Evolutionary conservation across 2,888 invertebrate genomes (phyloP).

Genomic region (Drosophila pegasa): DNA sequence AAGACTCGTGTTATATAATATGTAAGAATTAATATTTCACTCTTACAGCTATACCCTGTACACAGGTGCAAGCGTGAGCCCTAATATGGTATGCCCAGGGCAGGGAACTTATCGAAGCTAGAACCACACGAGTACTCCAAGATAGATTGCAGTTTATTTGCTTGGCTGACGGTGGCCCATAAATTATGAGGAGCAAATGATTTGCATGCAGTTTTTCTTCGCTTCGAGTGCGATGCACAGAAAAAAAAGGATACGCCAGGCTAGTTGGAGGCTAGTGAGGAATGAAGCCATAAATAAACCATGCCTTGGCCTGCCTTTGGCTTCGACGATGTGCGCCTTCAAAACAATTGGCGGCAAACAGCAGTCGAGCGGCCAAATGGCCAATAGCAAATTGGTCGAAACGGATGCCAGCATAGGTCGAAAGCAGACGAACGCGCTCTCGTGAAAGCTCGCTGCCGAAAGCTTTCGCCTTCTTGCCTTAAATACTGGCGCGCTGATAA

Average conservation of each 20-base stretch:
- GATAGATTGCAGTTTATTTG: constrained; percentile 75
- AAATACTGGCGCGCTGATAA: constrained; percentile 61
- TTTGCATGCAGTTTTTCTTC: constrained; percentile 74
- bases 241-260: constrained; percentile 10
- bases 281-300: constrained; percentile 28
- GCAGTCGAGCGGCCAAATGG: constrained; percentile 38
- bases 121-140: constrained; percentile 19
- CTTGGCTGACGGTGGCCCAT: constrained; percentile 51
- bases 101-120: constrained; percentile 11
- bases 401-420: constrained; percentile 44
- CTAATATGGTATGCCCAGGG: not conserved
- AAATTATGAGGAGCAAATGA: constrained; percentile 75
- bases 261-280: constrained; percentile 13
- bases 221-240: constrained; percentile 30
- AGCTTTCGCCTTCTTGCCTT: constrained; percentile 61
- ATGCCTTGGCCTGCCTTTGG: constrained; percentile 35
- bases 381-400: constrained; percentile 68
- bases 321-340: constrained; percentile 60
- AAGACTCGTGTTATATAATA: not conserved
- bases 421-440: constrained; percentile 46
- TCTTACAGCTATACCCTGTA: not conserved
- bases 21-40: not conserved
- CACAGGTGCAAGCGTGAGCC: not conserved
- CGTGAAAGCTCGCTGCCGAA: constrained; percentile 48
- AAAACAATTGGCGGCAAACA: constrained; percentile 69